phyloP scores from a whole-genome alignment of 2,888 invertebrate genomes.

The Notodonta ziczac region DNA sequence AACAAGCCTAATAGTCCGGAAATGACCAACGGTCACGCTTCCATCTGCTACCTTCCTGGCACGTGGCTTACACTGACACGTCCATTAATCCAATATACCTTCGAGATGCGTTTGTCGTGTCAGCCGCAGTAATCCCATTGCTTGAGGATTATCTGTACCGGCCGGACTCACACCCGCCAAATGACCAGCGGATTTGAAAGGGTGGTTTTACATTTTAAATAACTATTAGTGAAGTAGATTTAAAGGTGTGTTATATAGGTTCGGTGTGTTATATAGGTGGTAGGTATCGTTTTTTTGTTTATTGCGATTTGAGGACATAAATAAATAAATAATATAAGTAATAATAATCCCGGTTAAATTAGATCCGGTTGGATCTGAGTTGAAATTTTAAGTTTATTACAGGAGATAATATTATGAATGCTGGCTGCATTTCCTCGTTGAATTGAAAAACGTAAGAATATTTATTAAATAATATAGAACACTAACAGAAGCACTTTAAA shows the following conservation, averaged over 20 bases:
- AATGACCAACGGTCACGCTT: slow-evolving; percentile 27
- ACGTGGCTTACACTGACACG: slow-evolving; percentile 48
- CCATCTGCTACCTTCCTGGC: slow-evolving; percentile 40
- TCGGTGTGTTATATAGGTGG: too few relatives aligned
- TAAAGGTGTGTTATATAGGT: slow-evolving; percentile 1
- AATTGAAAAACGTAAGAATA: too few relatives aligned
- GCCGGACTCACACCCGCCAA: slow-evolving; percentile 30
- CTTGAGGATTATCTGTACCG: slow-evolving; percentile 61
- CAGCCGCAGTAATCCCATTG: slow-evolving; percentile 67
- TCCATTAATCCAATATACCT: slow-evolving; percentile 63
- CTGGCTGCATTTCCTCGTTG: too few relatives aligned
- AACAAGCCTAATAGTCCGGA: slow-evolving; percentile 39
- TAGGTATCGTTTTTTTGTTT: too few relatives aligned
- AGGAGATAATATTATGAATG: too few relatives aligned
- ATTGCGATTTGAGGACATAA: too few relatives aligned
- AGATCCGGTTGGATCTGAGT: too few relatives aligned
- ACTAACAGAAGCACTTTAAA: too few relatives aligned
- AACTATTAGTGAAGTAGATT: slow-evolving; percentile 3
- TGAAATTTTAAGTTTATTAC: too few relatives aligned
- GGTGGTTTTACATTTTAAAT: slow-evolving; percentile 10
- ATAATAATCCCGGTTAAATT: too few relatives aligned
- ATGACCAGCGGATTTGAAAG: slow-evolving; percentile 46
- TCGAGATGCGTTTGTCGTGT: slow-evolving; percentile 70
- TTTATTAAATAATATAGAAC: too few relatives aligned
- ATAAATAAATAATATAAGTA: too few relatives aligned